Evolutionary conservation across 2,888 invertebrate species (phyloP), one percentile per base, ranked within the genome.

Genomic region (Eilema sororculum): DNA sequence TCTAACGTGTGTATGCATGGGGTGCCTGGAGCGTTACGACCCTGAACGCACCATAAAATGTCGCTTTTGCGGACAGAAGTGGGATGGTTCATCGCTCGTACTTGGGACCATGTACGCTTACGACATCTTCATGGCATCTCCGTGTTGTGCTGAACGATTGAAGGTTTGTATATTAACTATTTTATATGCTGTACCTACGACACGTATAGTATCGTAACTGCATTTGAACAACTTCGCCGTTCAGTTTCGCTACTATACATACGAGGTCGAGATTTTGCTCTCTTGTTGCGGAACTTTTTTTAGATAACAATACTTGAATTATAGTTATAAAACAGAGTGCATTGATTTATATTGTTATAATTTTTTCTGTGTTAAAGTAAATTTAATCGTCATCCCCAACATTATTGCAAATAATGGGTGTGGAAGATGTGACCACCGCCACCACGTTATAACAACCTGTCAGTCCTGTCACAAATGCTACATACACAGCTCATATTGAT

Each of bases 21-120:
- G 97, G 33, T 99, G 99, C 92, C 96, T 99, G 86, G 99, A 99
- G 91, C 98, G 98, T 33, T 97, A 97, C 89, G 97, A 97, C 63
- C 96, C 96, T 3, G 97, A 97, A 80, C 96, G 97, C 78, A 96
- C 96, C 67, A 97, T 98, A 79, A 96, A 97, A 83, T 98, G 98
- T 95, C 96, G 97, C 82, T 98, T 97, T 94, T 99, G 99, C 92
- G 96, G 96, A 65, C 97, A 97, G 84, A 97, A 97, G 83, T 99
- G 99, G 99, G 98, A 98, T 89, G 99, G 99, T 33, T 97, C 98
- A 30, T 98, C 98, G 67, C 96, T 99, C 76, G 98, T 99, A 71
- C 96, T 99, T 72, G 99, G 99, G 79, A 99, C 99, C 78, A 99
- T 99, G 98, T 99, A 99, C 95, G 98, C 99, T 74, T 99, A 99